phyloP scores from a whole-genome alignment of 2,797 vertebrate species.

The Onychomys arenicola region DNA sequence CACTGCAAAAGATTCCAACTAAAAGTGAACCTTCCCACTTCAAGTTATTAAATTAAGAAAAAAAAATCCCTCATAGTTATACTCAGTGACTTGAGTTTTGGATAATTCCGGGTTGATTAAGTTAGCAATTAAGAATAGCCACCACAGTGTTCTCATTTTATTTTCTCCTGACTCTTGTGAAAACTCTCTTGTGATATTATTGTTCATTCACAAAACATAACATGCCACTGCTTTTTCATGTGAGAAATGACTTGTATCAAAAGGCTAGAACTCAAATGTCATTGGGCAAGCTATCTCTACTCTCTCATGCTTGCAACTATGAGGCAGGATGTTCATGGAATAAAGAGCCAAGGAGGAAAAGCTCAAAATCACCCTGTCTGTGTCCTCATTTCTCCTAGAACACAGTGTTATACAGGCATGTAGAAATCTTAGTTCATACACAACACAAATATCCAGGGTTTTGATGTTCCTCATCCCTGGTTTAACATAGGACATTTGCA shows the following conservation, averaged over 20 bases:
- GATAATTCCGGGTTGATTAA: background rate
- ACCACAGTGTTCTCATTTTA: background rate
- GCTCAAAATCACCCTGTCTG: background rate
- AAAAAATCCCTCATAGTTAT: background rate
- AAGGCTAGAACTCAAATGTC: background rate
- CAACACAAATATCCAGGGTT: background rate
- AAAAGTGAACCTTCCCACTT: background rate
- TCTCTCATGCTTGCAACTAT: background rate
- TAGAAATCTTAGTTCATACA: background rate
- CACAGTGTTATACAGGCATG: background rate
- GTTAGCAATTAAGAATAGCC: background rate
- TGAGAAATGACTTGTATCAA: background rate
- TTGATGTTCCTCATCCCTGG: background rate
- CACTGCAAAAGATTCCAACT: background rate
- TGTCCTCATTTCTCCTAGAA: background rate
- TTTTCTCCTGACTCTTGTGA: background rate
- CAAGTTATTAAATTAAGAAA: background rate
- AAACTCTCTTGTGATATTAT: background rate
- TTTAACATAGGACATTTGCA: no score
- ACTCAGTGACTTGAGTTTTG: background rate
- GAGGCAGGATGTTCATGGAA: background rate
- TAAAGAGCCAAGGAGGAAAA: background rate
- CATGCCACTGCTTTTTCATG: background rate
- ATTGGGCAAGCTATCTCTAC: background rate
- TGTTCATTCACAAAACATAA: background rate